A percentile compares a stretch with the other conserved stretches of the same genome.
These are phyloP conservation scores for Trochalopteron elliotii DNA, from an alignment of 2,113 vertebrate genomes.

Conservation along the genomic window DNA sequence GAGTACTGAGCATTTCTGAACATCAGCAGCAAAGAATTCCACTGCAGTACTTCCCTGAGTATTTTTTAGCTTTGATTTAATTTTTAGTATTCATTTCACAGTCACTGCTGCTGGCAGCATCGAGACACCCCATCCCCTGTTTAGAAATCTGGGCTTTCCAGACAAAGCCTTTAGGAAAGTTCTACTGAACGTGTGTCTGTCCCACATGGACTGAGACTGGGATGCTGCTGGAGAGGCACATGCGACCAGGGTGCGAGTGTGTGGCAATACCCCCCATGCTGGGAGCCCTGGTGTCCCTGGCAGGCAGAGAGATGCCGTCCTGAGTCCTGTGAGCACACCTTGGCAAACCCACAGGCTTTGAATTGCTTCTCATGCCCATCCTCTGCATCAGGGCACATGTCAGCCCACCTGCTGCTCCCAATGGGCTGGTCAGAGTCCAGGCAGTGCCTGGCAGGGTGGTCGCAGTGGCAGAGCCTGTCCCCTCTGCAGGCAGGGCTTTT, in stretches of 20 bases:
- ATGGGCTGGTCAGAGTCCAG: accelerated
- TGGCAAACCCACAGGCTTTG: accelerated
- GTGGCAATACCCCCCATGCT: accelerated
- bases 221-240: not conserved
- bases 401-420: not conserved
- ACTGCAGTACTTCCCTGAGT: not conserved
- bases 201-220: accelerated
- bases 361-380: accelerated
- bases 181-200: accelerated
- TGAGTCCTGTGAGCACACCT: not conserved
- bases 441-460: accelerated
- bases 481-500: not conserved
- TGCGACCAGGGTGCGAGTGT: not conserved
- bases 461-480: not conserved
- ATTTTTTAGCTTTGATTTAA: not conserved
- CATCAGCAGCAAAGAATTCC: not conserved
- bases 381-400: accelerated
- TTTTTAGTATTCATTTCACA: not conserved
- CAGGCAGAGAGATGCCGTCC: not conserved
- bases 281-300: not conserved
- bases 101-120: not conserved
- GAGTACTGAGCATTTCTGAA: not conserved
- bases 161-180: not conserved
- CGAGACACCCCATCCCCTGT: not conserved
- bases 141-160: not conserved